Evolutionary conservation across 2,888 invertebrate genomes (phyloP).

Genomic region (Alsophila aescularia): DNA sequence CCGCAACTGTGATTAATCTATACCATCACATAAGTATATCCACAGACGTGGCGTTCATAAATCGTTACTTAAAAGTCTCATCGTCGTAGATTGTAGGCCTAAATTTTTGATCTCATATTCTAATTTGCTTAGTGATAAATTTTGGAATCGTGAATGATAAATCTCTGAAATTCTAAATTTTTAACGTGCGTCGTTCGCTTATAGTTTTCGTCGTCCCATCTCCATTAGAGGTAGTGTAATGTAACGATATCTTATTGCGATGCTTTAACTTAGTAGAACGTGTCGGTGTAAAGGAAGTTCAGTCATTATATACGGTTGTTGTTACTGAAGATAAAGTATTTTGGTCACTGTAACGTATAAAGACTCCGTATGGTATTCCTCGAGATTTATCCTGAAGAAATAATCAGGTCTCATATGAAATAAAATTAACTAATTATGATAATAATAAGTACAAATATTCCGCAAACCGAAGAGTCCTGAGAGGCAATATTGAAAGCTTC

Average conservation of each 20-base stretch:
- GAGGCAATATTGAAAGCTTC: conserved; percentile 77
- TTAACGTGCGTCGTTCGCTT: conserved; percentile 71
- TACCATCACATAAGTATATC: conserved; percentile 76
- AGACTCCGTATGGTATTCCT: conserved; percentile 67
- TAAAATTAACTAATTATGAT: conserved; percentile 57
- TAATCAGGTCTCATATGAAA: conserved; percentile 61
- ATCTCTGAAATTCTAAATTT: conserved; percentile 80
- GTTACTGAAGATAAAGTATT: conserved; percentile 68
- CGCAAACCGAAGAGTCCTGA: conserved; percentile 69
- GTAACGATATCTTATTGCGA: conserved; percentile 84
- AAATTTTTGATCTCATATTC: conserved; percentile 84
- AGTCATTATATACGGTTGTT: conserved; percentile 71
- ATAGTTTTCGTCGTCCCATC: conserved; percentile 60
- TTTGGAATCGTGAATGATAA: conserved; percentile 77
- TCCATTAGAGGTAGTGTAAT: conserved; percentile 77
- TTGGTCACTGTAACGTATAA: conserved; percentile 63
- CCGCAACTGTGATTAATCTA: conserved; percentile 81
- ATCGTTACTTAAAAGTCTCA: conserved; percentile 80
- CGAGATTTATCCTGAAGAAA: conserved; percentile 60
- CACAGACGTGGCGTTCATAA: conserved; percentile 75
- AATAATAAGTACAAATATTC: conserved; percentile 73
- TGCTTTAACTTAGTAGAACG: conserved; percentile 83
- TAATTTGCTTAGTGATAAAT: conserved; percentile 83
- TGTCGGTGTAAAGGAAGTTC: conserved; percentile 78
- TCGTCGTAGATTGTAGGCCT: conserved; percentile 82